Evolutionary conservation across 2,113 vertebrate species (phyloP).

Genomic region (Tiliqua scincoides): DNA sequence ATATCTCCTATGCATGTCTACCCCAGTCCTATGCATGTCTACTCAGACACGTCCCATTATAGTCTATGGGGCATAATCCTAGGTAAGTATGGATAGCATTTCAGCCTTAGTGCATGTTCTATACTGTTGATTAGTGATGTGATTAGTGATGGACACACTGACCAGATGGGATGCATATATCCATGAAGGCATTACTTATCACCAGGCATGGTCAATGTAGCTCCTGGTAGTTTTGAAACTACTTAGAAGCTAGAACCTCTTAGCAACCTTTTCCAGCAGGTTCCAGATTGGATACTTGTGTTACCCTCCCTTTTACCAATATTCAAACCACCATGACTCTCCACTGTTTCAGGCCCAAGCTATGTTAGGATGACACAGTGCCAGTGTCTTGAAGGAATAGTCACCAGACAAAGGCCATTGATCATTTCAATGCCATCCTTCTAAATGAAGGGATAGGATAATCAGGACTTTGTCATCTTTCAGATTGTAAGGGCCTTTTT

Average conservation of each 20-base stretch:
- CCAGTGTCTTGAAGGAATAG: not conserved
- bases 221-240: not conserved
- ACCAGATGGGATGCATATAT: not conserved
- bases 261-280: not conserved
- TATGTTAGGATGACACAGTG: not conserved
- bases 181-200: not conserved
- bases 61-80: too few relatives aligned
- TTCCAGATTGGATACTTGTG: not conserved
- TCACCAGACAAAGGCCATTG: not conserved
- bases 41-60: too few relatives aligned
- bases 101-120: not conserved
- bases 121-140: not conserved
- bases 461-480: not conserved
- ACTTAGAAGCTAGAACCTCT: not conserved
- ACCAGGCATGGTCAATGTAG: not conserved
- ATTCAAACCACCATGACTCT: not conserved
- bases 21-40: too few relatives aligned
- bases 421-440: too few relatives aligned
- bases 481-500: not conserved
- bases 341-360: not conserved
- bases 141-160: not conserved
- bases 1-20: too few relatives aligned
- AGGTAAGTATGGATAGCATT: too few relatives aligned
- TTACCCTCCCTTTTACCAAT: not conserved
- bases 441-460: too few relatives aligned